These are phyloP conservation scores for Drosophila paucipuncta DNA, from an alignment of 2,888 invertebrate genomes.

Conservation along the genomic window DNA sequence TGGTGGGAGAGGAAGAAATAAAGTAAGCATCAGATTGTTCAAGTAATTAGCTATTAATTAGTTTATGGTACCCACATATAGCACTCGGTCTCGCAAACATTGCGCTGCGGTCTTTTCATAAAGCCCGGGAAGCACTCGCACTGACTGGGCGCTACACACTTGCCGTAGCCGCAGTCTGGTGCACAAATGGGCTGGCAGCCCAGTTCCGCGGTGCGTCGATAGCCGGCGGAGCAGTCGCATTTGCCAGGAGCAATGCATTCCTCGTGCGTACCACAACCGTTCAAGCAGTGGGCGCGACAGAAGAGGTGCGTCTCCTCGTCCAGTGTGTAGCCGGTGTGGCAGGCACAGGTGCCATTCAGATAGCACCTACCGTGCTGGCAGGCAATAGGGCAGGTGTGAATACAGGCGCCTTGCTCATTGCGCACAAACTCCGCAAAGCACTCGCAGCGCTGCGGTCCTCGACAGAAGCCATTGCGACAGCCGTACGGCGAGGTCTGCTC, in stretches of 20 bases:
- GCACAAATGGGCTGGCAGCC: slow-evolving; percentile 83
- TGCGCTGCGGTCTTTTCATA: slow-evolving; percentile 74
- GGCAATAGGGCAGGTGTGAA: slow-evolving; percentile 89
- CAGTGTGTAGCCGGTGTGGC: slow-evolving; percentile 84
- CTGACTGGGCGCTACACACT: slow-evolving; percentile 80
- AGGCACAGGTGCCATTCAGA: slow-evolving; percentile 88
- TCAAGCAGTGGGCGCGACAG: slow-evolving; percentile 81
- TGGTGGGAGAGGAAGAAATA: slow-evolving; percentile 13
- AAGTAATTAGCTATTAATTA: background rate
- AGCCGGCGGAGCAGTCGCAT: slow-evolving; percentile 79
- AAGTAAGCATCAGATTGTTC: background rate
- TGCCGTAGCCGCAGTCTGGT: slow-evolving; percentile 83
- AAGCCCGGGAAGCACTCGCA: slow-evolving; percentile 85
- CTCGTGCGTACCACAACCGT: slow-evolving; percentile 84
- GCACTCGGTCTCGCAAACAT: slow-evolving; percentile 83
- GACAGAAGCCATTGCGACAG: slow-evolving; percentile 86
- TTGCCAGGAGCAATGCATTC: slow-evolving; percentile 71
- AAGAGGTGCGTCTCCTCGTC: slow-evolving; percentile 81
- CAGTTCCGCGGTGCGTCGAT: slow-evolving; percentile 70
- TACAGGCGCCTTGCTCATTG: slow-evolving; percentile 85
- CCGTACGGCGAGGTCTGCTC: slow-evolving; percentile 80
- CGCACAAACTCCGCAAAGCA: slow-evolving; percentile 83
- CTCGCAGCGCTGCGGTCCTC: slow-evolving; percentile 82
- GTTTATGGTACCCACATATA: slow-evolving; percentile 71
- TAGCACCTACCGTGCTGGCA: slow-evolving; percentile 89